phyloP scores from a whole-genome alignment of 1,140 invertebrate genomes.

The Megalonaias nervosa region DNA sequence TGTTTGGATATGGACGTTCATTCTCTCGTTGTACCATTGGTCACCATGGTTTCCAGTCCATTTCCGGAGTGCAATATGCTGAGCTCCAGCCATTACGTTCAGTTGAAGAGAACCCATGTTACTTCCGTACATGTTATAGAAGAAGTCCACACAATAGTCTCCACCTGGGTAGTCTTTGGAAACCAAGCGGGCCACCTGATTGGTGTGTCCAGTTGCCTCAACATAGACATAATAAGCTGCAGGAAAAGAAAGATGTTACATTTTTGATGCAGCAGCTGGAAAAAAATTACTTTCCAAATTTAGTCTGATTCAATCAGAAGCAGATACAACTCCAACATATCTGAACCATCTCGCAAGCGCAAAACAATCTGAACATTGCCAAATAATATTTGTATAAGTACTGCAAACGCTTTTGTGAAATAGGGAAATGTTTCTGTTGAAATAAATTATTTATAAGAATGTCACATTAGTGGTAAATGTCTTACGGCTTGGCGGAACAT shows the following conservation, averaged over 20 bases:
- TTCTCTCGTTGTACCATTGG: slow-evolving; percentile 35
- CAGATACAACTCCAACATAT: too few relatives aligned
- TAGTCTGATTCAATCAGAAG: too few relatives aligned
- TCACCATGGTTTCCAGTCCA: slow-evolving; percentile 43
- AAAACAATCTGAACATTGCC: too few relatives aligned
- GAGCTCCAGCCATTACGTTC: slow-evolving; percentile 16
- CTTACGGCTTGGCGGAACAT: too few relatives aligned
- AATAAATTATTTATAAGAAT: too few relatives aligned
- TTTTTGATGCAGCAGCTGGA: too few relatives aligned
- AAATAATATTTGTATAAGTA: too few relatives aligned
- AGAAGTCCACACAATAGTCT: slow-evolving; percentile 52
- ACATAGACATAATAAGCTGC: slow-evolving; percentile 49
- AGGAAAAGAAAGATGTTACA: not conserved
- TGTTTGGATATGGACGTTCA: slow-evolving; percentile 41
- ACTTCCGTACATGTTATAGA: slow-evolving; percentile 68
- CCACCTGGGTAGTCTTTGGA: slow-evolving; percentile 37
- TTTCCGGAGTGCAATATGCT: slow-evolving; percentile 23
- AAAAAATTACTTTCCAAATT: too few relatives aligned
- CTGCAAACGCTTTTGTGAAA: too few relatives aligned
- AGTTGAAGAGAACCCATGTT: slow-evolving; percentile 43
- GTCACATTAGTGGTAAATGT: too few relatives aligned
- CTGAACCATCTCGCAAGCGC: too few relatives aligned
- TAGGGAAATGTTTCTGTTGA: too few relatives aligned
- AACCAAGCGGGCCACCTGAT: slow-evolving; percentile 36
- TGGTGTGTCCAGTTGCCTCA: slow-evolving; percentile 41